phyloP scores from a whole-genome alignment of 2,797 vertebrate genomes.

The Onychomys arenicola region DNA sequence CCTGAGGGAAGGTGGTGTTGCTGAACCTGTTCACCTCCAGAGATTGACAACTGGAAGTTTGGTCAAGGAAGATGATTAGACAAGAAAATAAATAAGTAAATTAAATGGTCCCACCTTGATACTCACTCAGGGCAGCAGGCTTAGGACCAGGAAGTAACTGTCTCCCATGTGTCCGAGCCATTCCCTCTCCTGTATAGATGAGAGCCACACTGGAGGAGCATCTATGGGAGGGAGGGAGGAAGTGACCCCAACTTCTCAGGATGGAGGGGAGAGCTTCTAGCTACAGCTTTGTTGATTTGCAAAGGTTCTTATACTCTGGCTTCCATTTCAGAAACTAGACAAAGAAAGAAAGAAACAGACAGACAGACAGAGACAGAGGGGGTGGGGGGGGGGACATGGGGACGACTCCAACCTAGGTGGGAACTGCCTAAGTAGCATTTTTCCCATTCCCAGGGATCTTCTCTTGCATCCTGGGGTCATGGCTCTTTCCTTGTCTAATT shows the following conservation, averaged over 20 bases:
- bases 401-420: neutral
- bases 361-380: neutral
- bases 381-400: neutral
- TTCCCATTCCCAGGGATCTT: neutral
- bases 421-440: neutral
- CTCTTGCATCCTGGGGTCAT: neutral
- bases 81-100: neutral
- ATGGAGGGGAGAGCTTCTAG: neutral
- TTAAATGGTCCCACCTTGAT: neutral
- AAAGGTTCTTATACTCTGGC: neutral
- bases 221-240: too few species aligned
- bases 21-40: neutral
- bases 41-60: slow-evolving; percentile 14
- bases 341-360: neutral
- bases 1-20: neutral
- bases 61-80: neutral
- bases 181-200: neutral
- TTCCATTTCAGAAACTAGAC: neutral
- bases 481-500: neutral
- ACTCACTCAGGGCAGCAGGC: accelerated
- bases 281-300: neutral
- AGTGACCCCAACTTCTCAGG: neutral
- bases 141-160: neutral
- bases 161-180: neutral
- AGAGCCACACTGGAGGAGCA: neutral